A percentile compares a stretch with the other conserved stretches of the same genome.
phyloP scores from a whole-genome alignment of 2,113 vertebrate genomes.

The Callaeas wilsoni region DNA sequence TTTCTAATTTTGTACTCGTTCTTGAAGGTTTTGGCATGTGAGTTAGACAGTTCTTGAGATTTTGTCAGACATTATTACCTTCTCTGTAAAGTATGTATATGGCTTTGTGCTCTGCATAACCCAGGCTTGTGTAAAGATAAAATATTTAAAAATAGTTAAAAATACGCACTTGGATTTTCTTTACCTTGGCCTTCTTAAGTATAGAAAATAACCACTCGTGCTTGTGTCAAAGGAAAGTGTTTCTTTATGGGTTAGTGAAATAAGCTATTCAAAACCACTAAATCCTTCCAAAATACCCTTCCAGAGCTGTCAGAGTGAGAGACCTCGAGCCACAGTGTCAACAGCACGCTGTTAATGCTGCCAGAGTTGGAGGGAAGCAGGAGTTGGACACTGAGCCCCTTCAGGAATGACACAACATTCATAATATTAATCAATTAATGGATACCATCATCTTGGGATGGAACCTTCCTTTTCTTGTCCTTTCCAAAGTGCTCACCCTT shows the following conservation, averaged over 20 bases:
- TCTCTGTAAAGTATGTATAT: background rate
- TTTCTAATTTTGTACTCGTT: background rate
- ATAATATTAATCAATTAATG: background rate
- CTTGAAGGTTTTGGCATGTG: background rate
- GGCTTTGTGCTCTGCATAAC: conserved; percentile 10
- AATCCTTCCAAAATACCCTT: conserved; percentile 23
- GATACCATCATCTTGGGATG: background rate
- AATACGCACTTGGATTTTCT: conserved; percentile 31
- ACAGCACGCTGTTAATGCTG: background rate
- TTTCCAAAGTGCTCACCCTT: background rate
- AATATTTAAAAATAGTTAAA: conserved; percentile 27
- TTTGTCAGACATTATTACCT: background rate
- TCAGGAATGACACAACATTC: background rate
- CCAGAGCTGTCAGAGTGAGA: conserved; percentile 15
- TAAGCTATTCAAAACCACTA: conserved; percentile 29
- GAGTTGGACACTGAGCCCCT: background rate
- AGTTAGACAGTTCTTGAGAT: background rate
- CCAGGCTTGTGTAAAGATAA: conserved; percentile 7
- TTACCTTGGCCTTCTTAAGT: conserved; percentile 39
- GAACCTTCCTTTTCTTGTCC: background rate
- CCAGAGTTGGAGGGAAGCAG: background rate
- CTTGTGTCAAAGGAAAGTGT: conserved; percentile 2
- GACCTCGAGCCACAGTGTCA: background rate
- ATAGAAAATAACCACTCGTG: background rate
- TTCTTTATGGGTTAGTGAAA: conserved; percentile 37